Evolutionary conservation across 2,113 vertebrate genomes (phyloP), one percentile per base, ranked within the genome.

Genomic region (Atrichornis clamosus): DNA sequence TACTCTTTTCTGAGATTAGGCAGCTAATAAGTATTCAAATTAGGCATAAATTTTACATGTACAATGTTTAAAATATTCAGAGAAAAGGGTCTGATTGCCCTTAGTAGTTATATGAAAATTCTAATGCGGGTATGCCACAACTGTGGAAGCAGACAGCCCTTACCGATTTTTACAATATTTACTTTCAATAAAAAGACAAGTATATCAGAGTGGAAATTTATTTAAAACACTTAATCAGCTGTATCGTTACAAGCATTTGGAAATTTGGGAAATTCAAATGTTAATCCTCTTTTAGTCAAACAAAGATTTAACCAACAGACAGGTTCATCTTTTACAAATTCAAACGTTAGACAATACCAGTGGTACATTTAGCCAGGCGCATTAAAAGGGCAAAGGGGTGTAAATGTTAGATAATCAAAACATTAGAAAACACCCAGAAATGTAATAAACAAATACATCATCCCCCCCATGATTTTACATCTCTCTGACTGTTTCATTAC

Each of bases 21-120:
- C 98, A 97, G 98, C 98, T 99, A 99, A 99, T 99, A 99, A 99
- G 98, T 99, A 99, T 99, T 99, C 98, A 99, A 99, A 99, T 99
- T 99, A 99, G 98, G 98, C 98, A 99, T 99, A 99, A 99, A 99
- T 99, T 99, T 99, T 99, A 99, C 98, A 99, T 99, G 99, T 97
- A 98, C 98, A 97, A 98, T 99, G 98, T 99, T 99, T 99, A 99
- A 99, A 99, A 99, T 99, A 99, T 99, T 99, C 99, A 99, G 98
- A 98, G 98, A 99, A 99, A 98, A 98, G 98, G 97, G 97, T 98
- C 98, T 99, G 98, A 99, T 99, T 99, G 98, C 98, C 98, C 98
- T 99, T 99, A 99, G 98, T 98, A 98, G 97, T 98, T 99, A 98
- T 98, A 99, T 98, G 98, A 99, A 99, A 98, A 99, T 99, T 98